Evolutionary conservation across 2,888 invertebrate species (phyloP), one percentile per base, ranked within the genome.

Genomic region (Carcina quercana): DNA sequence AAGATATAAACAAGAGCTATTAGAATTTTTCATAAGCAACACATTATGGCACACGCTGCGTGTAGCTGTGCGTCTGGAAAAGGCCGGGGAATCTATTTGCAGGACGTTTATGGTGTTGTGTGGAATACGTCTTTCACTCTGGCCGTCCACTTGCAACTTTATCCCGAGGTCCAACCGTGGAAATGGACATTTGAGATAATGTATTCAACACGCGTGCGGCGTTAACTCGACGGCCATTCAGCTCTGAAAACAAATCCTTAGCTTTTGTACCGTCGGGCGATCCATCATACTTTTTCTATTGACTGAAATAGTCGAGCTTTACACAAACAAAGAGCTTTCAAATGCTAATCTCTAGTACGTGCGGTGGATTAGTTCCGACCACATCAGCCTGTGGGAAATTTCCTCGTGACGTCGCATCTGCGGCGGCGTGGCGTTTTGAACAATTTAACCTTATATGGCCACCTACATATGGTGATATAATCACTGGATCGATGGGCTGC

Each of bases 361-460:
- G 82, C 62, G 40, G 42, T 45, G 68, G 71, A 74, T 82, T 74
- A 70, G 79, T 80, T 75, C 74, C 73, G 24, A 12, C 12, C 20
- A 11, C 26, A 30, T 35, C 35, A 25, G 15, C 61, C 63, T 73
- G 78, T 80, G 80, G 78, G 80, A 80, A 80, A 62, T 62, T 56
- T 55, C 50, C 53, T 55, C 36, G 34, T 37, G 26, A 25, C 29
- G 11, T 24, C 12, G 8, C 20, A 20, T 20, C 8, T 10, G 6
- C 22, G 12, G 12, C 20, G 19, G 14, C n/a, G 25, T 17, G 7
- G 13, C 42, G 51, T 61, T 67, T 72, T 68, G 63, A 57, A 70
- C 70, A 74, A 79, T 80, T n/a, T 78, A 76, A 74, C 79, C 79
- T 80, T 79, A 78, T 80, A 80, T 67, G 79, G 80, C 76, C 74